Evolutionary conservation across 2,888 invertebrate genomes (phyloP).

Genomic region (Arctia plantaginis): DNA sequence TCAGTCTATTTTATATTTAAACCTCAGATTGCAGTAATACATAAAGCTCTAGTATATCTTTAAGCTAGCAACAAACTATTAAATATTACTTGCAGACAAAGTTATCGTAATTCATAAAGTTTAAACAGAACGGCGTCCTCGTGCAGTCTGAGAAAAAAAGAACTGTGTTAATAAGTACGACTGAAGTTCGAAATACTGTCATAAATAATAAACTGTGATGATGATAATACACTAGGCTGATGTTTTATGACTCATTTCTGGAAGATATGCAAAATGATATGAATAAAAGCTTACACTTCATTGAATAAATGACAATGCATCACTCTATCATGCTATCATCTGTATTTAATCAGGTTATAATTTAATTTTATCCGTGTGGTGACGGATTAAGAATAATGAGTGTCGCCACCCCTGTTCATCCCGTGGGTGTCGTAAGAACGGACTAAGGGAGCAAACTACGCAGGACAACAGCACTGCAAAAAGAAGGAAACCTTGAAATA

Average conservation of each 20-base stretch:
- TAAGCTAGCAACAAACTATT: neutral
- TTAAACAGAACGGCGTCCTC: neutral
- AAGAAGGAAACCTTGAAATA: too few relatives aligned
- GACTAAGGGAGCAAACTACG: too few relatives aligned
- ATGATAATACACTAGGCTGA: too few relatives aligned
- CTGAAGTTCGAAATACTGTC: neutral
- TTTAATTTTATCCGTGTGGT: too few relatives aligned
- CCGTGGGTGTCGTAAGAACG: too few relatives aligned
- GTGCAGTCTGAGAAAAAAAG: neutral
- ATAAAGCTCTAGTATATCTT: neutral
- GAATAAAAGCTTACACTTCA: neutral
- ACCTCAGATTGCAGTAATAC: neutral
- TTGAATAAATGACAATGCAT: neutral
- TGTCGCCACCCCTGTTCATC: too few relatives aligned
- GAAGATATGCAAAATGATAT: neutral
- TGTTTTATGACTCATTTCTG: neutral
- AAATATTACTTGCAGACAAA: neutral
- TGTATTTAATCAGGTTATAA: neutral
- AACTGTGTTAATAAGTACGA: neutral
- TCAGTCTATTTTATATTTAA: neutral
- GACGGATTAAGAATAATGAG: too few relatives aligned
- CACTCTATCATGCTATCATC: neutral
- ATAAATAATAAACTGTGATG: neutral
- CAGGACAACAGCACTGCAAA: too few relatives aligned
- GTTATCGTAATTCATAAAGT: neutral